A percentile compares a stretch with the other conserved stretches of the same genome.
phyloP scores from a whole-genome alignment of 2,888 invertebrate genomes.

The Bombylius major region DNA sequence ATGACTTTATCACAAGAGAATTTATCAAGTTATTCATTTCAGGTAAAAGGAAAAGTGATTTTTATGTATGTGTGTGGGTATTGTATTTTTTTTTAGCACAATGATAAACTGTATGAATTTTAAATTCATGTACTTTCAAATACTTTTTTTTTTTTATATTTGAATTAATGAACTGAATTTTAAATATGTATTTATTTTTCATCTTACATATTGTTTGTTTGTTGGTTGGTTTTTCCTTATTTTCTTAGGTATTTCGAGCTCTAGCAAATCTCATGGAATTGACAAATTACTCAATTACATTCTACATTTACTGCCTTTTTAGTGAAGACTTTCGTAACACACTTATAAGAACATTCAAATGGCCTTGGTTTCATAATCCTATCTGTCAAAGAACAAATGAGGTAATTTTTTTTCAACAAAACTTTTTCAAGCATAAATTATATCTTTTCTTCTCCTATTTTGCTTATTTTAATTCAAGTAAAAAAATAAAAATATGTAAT shows the following conservation, averaged over 20 bases:
- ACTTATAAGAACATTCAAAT: constrained; percentile 47
- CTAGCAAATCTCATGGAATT: constrained; percentile 61
- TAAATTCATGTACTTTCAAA: too few relatives aligned
- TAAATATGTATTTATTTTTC: too few relatives aligned
- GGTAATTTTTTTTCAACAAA: constrained; percentile 19
- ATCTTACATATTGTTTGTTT: background rate
- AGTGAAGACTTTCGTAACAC: constrained; percentile 65
- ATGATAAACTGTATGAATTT: too few relatives aligned
- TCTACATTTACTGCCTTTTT: constrained; percentile 66
- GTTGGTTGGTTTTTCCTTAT: background rate
- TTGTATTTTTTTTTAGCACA: background rate
- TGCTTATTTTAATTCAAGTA: background rate
- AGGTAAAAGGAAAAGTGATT: constrained; percentile 34
- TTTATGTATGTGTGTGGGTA: background rate
- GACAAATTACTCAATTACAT: constrained; percentile 63
- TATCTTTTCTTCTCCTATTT: background rate
- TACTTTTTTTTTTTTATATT: too few relatives aligned
- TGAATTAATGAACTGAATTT: too few relatives aligned
- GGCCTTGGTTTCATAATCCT: constrained; percentile 39
- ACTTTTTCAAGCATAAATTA: background rate
- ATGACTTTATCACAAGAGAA: constrained; percentile 52
- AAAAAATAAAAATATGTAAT: background rate
- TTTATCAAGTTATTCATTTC: constrained; percentile 48
- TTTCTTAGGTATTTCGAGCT: constrained; percentile 49
- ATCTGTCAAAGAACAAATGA: constrained; percentile 29